phyloP scores from a whole-genome alignment of 2,888 invertebrate species.

The Oligia latruncula region DNA sequence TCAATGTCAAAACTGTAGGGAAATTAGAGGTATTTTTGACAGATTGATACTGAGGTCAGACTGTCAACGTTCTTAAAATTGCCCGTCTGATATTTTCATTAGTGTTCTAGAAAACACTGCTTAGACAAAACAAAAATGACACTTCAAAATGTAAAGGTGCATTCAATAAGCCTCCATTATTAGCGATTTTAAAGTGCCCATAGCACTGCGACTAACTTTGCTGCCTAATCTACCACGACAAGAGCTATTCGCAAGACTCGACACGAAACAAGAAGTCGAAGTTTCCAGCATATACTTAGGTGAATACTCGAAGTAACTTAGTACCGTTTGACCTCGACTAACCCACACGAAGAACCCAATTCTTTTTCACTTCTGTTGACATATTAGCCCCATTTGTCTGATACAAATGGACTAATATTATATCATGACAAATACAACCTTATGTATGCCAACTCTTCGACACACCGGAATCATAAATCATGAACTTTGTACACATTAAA shows the following conservation, averaged over 20 bases:
- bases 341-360: background rate
- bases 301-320: slow-evolving; percentile 28
- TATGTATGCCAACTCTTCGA: slow-evolving; percentile 24
- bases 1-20: no score
- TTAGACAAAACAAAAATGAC: background rate
- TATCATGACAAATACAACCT: slow-evolving; percentile 10
- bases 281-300: slow-evolving; percentile 28
- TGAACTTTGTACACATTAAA: slow-evolving; percentile 39
- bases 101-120: background rate
- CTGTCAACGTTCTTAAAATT: background rate
- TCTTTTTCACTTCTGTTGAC: background rate
- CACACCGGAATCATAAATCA: slow-evolving; percentile 37
- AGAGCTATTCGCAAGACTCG: slow-evolving; percentile 15
- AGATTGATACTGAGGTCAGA: no score
- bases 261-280: slow-evolving; percentile 29
- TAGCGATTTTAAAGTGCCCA: background rate
- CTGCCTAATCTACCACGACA: slow-evolving; percentile 19
- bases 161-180: background rate
- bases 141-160: background rate
- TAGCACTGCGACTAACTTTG: background rate
- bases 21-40: no score
- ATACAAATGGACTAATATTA: background rate
- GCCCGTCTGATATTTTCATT: no score
- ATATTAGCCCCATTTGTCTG: slow-evolving; percentile 10
- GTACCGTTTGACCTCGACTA: background rate